Percentiles rank a stretch among this genome's conserved stretches.
Evolutionary conservation across 2,797 vertebrate species (phyloP).

Genomic region (Pangasius larnaudii): DNA sequence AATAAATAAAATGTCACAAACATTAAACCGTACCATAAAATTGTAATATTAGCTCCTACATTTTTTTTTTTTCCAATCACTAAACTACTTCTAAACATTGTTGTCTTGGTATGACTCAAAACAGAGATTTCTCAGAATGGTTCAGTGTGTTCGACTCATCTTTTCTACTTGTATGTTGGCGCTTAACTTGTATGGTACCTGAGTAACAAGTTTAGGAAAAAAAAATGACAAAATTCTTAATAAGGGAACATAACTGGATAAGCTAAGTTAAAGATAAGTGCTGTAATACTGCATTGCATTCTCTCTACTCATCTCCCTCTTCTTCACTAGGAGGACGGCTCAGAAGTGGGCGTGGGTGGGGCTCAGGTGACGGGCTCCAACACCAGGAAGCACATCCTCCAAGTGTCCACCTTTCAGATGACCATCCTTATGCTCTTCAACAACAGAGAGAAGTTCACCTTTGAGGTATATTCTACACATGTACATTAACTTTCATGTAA

Average conservation of each 20-base stretch:
- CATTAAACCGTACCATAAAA: neutral
- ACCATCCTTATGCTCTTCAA: constrained; percentile 99
- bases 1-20: neutral
- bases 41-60: neutral
- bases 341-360: constrained; percentile 94
- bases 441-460: constrained; percentile 96
- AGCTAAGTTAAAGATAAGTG: neutral
- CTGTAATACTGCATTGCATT: neutral
- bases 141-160: neutral
- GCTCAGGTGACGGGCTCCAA: constrained; percentile 98
- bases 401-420: constrained; percentile 99
- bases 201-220: neutral
- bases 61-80: too few species aligned
- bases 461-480: constrained; percentile 86
- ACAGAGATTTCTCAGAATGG: too few species aligned
- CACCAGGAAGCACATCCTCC: constrained; percentile 97
- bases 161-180: neutral
- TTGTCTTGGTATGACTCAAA: neutral
- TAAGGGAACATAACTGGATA: neutral
- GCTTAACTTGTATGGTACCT: neutral
- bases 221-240: too few species aligned
- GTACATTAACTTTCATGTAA: neutral
- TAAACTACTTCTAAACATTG: neutral
- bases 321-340: constrained; percentile 90
- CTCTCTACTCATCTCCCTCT: neutral